Conservation (phyloP, 2,113 vertebrate species). For the Elephas maximus region DNA sequence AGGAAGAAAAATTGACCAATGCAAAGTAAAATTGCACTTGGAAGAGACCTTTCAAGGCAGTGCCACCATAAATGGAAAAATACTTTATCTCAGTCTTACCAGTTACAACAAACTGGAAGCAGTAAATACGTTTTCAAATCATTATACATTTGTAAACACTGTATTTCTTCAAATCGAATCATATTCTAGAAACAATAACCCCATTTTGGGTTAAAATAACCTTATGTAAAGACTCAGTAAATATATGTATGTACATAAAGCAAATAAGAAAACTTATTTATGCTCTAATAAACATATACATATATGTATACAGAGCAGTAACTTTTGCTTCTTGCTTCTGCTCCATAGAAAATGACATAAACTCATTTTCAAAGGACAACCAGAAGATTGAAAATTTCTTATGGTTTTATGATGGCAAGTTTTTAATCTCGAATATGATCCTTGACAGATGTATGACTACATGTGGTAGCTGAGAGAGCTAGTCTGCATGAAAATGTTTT, state of each 20-base stretch:
- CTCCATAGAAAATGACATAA: background rate
- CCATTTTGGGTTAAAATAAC: background rate
- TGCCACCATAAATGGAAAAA: background rate
- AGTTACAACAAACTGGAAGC: background rate
- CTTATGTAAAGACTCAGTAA: constrained; percentile 11
- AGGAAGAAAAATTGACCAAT: background rate
- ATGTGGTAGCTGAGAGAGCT: constrained; percentile 57
- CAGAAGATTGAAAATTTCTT: constrained; percentile 58
- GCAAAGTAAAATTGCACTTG: background rate
- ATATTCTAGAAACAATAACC: background rate
- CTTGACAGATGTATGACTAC: constrained; percentile 64
- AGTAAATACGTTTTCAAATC: background rate
- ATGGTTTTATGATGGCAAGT: constrained; percentile 52
- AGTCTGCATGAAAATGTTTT: constrained; percentile 70
- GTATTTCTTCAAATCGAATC: constrained; percentile 5
- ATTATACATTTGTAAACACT: background rate
- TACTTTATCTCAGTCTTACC: background rate
- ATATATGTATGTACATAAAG: background rate
- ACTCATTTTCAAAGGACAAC: constrained; percentile 62
- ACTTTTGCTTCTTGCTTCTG: background rate
- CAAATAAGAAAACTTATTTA: background rate
- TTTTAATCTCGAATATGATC: constrained; percentile 38
- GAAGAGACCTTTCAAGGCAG: background rate
- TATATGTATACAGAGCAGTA: background rate
- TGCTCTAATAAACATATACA: background rate